phyloP scores from a whole-genome alignment of 2,113 vertebrate species.

The Cynopterus brachyotis region DNA sequence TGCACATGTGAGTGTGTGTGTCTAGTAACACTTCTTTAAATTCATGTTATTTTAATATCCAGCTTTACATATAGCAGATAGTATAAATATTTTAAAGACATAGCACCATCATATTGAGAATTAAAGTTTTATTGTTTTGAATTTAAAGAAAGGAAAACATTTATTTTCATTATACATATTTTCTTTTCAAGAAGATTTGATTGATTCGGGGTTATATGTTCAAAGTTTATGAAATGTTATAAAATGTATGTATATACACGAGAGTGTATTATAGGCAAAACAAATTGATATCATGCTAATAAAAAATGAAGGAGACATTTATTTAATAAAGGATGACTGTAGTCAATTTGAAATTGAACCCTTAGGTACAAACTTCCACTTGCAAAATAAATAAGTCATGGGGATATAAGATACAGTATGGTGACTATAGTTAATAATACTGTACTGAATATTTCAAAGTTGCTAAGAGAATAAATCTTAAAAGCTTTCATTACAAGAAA shows the following conservation, averaged over 20 bases:
- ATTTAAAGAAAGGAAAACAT: slow-evolving; percentile 45
- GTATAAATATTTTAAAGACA: slow-evolving; percentile 51
- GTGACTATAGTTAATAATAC: not conserved
- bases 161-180: slow-evolving; percentile 62
- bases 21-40: not conserved
- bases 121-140: slow-evolving; percentile 38
- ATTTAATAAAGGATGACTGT: slow-evolving; percentile 11
- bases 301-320: not conserved
- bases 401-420: not conserved
- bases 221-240: slow-evolving; percentile 55
- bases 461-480: not conserved
- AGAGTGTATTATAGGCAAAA: not conserved
- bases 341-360: not conserved
- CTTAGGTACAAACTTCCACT: not conserved
- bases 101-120: not conserved
- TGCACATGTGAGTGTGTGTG: not conserved
- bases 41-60: slow-evolving; percentile 21
- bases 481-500: not conserved
- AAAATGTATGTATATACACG: not conserved
- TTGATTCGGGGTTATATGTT: slow-evolving; percentile 29
- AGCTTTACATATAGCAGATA: slow-evolving; percentile 25
- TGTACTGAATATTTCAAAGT: not conserved
- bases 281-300: slow-evolving; percentile 15
- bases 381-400: not conserved
- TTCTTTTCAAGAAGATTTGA: slow-evolving; percentile 44